Conservation (phyloP, 2,113 vertebrate species). For the Silurus glanis region DNA sequence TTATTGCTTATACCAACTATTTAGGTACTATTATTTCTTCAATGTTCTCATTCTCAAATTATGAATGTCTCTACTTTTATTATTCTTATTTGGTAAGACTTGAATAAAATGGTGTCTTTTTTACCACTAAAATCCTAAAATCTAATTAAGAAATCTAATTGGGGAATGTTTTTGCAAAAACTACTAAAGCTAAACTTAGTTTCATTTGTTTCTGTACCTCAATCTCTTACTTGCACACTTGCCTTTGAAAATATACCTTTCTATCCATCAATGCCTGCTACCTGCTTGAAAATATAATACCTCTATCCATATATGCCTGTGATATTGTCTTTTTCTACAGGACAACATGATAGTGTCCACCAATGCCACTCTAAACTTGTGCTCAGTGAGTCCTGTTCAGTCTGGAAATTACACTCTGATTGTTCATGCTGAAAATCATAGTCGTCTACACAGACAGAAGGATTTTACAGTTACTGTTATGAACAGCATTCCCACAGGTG, state of each 20-base stretch:
- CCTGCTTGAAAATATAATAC: not conserved
- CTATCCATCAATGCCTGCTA: not conserved
- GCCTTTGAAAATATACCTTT: not conserved
- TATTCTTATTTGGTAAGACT: too few species aligned
- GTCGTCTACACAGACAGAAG: constrained; percentile 33
- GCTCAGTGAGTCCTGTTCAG: constrained; percentile 49
- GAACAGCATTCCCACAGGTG: not conserved
- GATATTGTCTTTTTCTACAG: constrained; percentile 51
- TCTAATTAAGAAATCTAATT: too few species aligned
- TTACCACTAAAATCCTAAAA: too few species aligned
- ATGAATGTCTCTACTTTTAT: too few species aligned
- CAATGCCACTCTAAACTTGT: constrained; percentile 53
- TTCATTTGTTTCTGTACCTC: not conserved
- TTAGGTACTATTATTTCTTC: too few species aligned
- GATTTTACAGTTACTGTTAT: constrained; percentile 55
- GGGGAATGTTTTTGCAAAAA: too few species aligned
- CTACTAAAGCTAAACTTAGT: not conserved
- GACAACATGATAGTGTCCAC: constrained; percentile 52
- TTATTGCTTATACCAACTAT: too few species aligned
- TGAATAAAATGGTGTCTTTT: too few species aligned
- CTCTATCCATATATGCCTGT: not conserved
- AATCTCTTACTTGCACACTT: not conserved
- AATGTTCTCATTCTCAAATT: too few species aligned
- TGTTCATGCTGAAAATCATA: constrained; percentile 45
- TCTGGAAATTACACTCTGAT: constrained; percentile 63